Base-by-base conservation (phyloP, 2,888 invertebrate genomes). In the Andrena fulva region DNA sequence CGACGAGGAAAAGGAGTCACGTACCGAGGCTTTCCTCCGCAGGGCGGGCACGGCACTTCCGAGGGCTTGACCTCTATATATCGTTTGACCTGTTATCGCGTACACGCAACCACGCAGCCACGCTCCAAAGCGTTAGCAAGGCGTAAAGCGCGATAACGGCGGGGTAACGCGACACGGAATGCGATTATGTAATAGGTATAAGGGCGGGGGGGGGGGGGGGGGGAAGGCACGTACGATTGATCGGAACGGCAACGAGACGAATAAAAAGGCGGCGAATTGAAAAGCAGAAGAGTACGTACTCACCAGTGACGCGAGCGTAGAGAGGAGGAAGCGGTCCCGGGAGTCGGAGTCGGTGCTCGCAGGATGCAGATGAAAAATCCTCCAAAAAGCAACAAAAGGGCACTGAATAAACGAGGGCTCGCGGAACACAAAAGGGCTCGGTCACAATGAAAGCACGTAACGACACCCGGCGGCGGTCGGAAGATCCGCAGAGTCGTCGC, bases 401-500 rank as follows among this genome's bases (percentile, higher is more conserved):
- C 90, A 90, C 90, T 89, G 81, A 33, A 75, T 73, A 76, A 82
- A 82, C 81, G 80, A 82, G 73, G 67, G 66, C 79, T 80, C 85
- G 87, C 90, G 89, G 78, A 90, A 90, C 90, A 90, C 90, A 90
- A 90, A 81, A 89, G 84, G 66, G 77, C 69, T 79, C 85, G 68
- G 82, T 86, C 85, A 80, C 59, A 78, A 80, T 85, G 72, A 82
- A 74, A 88, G 71, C 85, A 86, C 80, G 88, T 82, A 85, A 86
- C 87, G 82, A 84, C 77, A 77, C 77, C 85, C 82, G 87, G 72
- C 85, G 87, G 84, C 71, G 81, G 35, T 83, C 66, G 82, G 59
- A 59, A 27, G 50, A 77, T 64, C 66, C 72, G 73, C 64, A 48
- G 60, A 48, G 60, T 62, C 67, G 59, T 56, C 24, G 56, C 54